These are phyloP conservation scores for Tetraodon nigroviridis DNA, from an alignment of 2,113 vertebrate genomes.

Conservation along the genomic window DNA sequence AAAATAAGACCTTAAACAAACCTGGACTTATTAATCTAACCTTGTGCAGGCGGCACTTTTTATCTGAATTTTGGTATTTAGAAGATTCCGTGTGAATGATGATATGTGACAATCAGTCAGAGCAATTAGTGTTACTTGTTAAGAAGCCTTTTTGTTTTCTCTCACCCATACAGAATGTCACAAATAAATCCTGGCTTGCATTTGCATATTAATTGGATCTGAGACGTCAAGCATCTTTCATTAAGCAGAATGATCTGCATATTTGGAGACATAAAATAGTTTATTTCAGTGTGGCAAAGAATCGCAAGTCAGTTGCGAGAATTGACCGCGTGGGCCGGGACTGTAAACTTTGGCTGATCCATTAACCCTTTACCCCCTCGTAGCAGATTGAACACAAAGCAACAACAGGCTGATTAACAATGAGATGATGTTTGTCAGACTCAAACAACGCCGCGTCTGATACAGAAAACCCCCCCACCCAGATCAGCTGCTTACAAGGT, in stretches of 20 bases:
- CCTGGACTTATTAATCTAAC: slow-evolving; percentile 52
- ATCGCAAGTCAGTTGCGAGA: slow-evolving; percentile 94
- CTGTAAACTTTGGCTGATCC: slow-evolving; percentile 74
- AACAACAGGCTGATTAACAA: slow-evolving; percentile 60
- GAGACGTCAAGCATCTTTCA: slow-evolving; percentile 99
- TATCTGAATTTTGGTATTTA: slow-evolving; percentile 85
- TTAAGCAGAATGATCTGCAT: slow-evolving; percentile 99
- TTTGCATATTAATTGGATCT: slow-evolving; percentile 99
- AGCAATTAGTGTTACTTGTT: slow-evolving; percentile 99
- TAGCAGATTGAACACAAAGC: slow-evolving; percentile 59
- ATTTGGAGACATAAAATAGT: slow-evolving; percentile 99
- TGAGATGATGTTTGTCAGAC: slow-evolving; percentile 54
- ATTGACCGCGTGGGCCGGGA: slow-evolving; percentile 86
- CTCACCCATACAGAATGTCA: slow-evolving; percentile 99
- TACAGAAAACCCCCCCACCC: slow-evolving; percentile 27
- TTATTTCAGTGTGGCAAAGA: slow-evolving; percentile 98
- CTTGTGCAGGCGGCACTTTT: slow-evolving; percentile 61
- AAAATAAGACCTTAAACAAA: slow-evolving; percentile 43
- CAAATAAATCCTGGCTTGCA: slow-evolving; percentile 99
- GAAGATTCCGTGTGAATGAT: slow-evolving; percentile 98
- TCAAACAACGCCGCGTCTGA: slow-evolving; percentile 41
- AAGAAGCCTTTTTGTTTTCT: slow-evolving; percentile 99
- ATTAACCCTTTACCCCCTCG: slow-evolving; percentile 70
- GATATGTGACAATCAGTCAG: slow-evolving; percentile 99
- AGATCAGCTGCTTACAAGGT: no score